These are phyloP conservation scores for Pseudotriccus pelzelni DNA, from an alignment of 2,797 vertebrate species.

Conservation along the genomic window DNA sequence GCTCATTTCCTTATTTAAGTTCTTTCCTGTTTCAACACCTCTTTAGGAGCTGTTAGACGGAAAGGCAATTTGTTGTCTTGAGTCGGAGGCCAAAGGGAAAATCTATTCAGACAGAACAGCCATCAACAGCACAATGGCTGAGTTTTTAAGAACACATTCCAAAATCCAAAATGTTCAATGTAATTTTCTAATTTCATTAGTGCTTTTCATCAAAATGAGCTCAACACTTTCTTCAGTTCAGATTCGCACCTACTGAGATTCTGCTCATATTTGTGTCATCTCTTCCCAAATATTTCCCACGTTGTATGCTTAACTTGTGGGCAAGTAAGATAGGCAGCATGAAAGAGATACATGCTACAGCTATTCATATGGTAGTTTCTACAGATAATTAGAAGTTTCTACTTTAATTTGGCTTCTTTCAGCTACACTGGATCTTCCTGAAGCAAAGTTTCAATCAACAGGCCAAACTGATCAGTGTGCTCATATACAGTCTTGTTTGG, in stretches of 20 bases:
- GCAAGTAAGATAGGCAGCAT: background rate
- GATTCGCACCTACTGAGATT: background rate
- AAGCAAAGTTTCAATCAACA: background rate
- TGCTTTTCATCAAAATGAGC: background rate
- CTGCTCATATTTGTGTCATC: background rate
- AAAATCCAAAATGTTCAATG: background rate
- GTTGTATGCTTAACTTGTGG: background rate
- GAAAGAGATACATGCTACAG: background rate
- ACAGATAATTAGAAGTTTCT: background rate
- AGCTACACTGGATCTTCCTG: background rate
- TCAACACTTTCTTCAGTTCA: background rate
- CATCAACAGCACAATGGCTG: background rate
- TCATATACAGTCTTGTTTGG: background rate
- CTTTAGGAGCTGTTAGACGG: background rate
- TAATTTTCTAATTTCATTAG: background rate
- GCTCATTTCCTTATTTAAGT: conserved; percentile 27
- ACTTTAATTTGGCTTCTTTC: background rate
- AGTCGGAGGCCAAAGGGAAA: background rate
- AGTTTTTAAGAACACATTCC: background rate
- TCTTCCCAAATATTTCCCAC: background rate
- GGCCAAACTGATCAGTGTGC: background rate
- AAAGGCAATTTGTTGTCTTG: background rate
- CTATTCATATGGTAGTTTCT: background rate
- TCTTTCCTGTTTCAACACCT: background rate
- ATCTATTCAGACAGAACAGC: background rate